Percentiles rank a stretch among this genome's conserved stretches.
Conservation (phyloP, 2,888 invertebrate species). For the Perizoma affinitatum region DNA sequence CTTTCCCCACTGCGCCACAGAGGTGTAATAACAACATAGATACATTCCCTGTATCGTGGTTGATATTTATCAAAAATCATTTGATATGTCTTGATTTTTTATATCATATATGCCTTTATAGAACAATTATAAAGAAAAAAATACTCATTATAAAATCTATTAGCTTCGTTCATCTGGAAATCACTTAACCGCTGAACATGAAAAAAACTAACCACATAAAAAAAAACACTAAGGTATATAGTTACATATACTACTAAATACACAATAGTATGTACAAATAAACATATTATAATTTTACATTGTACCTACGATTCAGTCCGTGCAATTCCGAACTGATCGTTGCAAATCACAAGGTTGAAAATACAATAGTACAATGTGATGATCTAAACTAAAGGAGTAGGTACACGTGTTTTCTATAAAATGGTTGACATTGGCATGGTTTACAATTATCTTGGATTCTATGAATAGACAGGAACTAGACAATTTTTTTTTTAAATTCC, state of each 20-base stretch:
- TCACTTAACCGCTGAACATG: conserved; percentile 18
- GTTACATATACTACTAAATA: background rate
- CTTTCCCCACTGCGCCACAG: too few species aligned
- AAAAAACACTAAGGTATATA: background rate
- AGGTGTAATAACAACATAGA: too few species aligned
- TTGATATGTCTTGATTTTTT: conserved; percentile 1
- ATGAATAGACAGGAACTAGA: background rate
- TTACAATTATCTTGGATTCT: too few species aligned
- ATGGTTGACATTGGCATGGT: background rate
- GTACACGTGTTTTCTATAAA: conserved; percentile 1
- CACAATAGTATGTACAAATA: too few species aligned
- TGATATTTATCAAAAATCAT: too few species aligned
- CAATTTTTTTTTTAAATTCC: too few species aligned
- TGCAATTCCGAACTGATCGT: conserved; percentile 7
- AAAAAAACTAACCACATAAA: conserved; percentile 13
- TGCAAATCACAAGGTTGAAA: conserved; percentile 14
- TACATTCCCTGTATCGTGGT: too few species aligned
- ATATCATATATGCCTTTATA: conserved; percentile 1
- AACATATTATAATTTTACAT: too few species aligned
- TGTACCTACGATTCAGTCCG: background rate
- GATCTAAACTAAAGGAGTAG: background rate
- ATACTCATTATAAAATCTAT: conserved; percentile 5
- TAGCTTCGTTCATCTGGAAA: conserved; percentile 4
- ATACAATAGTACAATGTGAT: conserved; percentile 5
- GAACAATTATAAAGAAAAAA: conserved; percentile 3